These are phyloP conservation scores for Amphimallon solstitiale DNA, from an alignment of 2,888 invertebrate genomes.

Conservation along the genomic window DNA sequence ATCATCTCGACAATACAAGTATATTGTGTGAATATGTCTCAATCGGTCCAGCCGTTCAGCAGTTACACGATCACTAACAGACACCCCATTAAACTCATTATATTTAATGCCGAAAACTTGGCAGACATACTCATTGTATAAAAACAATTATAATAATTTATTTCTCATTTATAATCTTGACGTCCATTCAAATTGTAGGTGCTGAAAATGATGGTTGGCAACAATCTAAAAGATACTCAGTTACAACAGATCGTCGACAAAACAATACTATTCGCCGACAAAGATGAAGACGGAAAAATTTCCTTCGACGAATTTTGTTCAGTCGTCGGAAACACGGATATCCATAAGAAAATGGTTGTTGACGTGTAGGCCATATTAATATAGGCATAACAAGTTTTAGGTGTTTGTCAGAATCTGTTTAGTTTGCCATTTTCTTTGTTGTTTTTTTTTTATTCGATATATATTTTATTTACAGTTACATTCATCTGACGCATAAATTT, in stretches of 20 bases:
- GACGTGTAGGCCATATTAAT: slow-evolving; percentile 80
- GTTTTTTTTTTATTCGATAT: slow-evolving; percentile 14
- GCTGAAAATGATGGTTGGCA: slow-evolving; percentile 99
- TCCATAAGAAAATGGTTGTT: slow-evolving; percentile 99
- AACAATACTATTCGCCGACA: slow-evolving; percentile 99
- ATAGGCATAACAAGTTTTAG: background rate
- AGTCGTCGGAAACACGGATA: slow-evolving; percentile 99
- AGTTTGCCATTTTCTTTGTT: slow-evolving; percentile 28
- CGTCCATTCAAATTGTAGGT: slow-evolving; percentile 69
- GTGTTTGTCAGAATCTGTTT: slow-evolving; percentile 16
- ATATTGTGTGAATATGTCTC: no score
- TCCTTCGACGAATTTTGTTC: slow-evolving; percentile 99
- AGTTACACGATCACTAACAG: no score
- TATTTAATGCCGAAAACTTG: no score
- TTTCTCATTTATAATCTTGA: no score
- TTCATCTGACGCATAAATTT: slow-evolving; percentile 16
- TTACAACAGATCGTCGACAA: slow-evolving; percentile 99
- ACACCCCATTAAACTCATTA: no score
- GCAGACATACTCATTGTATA: no score
- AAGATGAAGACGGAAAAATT: slow-evolving; percentile 99
- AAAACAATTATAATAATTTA: no score
- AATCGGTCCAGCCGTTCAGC: no score
- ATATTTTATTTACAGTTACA: slow-evolving; percentile 34
- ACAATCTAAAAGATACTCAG: slow-evolving; percentile 99
- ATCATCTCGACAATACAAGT: no score